Evolutionary conservation across 2,888 invertebrate species (phyloP).

Genomic region (Stenotaenia linearis): DNA sequence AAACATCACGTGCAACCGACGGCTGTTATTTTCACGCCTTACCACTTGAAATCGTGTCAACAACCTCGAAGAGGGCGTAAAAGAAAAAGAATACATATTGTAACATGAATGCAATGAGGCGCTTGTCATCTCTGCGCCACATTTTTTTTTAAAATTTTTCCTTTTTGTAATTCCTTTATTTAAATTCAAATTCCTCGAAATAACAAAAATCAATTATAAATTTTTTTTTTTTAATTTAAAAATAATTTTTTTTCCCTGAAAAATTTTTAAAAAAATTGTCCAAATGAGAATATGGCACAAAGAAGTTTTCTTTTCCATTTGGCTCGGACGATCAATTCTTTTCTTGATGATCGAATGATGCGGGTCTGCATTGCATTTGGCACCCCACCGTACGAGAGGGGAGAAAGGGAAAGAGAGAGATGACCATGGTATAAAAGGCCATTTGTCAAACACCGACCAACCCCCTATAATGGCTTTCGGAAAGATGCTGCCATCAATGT

Average conservation of each 20-base stretch:
- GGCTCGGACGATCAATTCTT: neutral
- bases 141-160: neutral
- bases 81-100: neutral
- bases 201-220: too few relatives aligned
- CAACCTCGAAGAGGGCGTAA: neutral
- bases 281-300: neutral
- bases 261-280: neutral
- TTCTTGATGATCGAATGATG: neutral
- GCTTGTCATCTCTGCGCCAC: neutral
- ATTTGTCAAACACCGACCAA: constrained; percentile 18
- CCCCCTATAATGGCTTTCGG: constrained; percentile 8
- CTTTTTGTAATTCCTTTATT: neutral
- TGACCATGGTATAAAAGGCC: constrained; percentile 1
- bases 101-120: neutral
- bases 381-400: neutral
- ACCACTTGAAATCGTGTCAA: neutral
- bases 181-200: too few relatives aligned
- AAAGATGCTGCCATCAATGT: constrained; percentile 17
- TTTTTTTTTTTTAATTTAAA: too few relatives aligned
- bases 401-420: neutral
- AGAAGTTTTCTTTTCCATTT: neutral
- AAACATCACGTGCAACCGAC: neutral
- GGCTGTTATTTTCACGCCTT: neutral
- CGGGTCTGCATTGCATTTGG: neutral
- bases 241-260: too few relatives aligned